Base-by-base conservation (phyloP, 2,888 invertebrate genomes). In the Ormyrus labotus region DNA sequence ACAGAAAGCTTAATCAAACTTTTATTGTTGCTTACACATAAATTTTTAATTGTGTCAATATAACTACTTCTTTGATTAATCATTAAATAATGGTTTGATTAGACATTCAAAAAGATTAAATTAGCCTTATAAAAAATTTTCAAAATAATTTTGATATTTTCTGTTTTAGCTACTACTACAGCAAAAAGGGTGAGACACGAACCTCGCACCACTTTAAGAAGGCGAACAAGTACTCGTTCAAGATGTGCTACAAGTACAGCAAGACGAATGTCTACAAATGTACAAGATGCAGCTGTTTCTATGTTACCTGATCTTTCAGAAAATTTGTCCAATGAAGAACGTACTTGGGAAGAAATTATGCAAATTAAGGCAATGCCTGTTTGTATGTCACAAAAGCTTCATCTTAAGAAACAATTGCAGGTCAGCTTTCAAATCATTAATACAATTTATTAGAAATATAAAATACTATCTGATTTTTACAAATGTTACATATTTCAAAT, bases 261-360 rank as follows among this genome's bases (percentile, higher is more conserved):
- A 50, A 89, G 92, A 80, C 90, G 93, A 83, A 91, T 92, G 86
- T 93, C 93, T 6, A 91, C 91, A 57, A 90, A 90, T 84, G 90
- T 92, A 84, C 92, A 89, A 88, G 96, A 96, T 87, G 94, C 95
- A 72, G 95, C 95, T 82, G 93, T 96, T 3, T 94, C 96, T 0
- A 95, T 96, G 94, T 88, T 96, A 84, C 96, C 96, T 0, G 96
- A 96, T 90, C 90, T 96, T n/a, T 96, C 96, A 90, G 95, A 95
- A 88, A 95, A 95, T 89, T 91, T 96, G 64, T 95, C 96, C 0
- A 96, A 96, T 85, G 96, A 96, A 88, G 95, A 96, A 87, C 93
- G 95, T 0, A 95, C 95, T 0, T 96, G 96, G 96, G 96, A 96
- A 85, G 96, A 96, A 90, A 96, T 96, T 67, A 95, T 95, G 94